A percentile compares a stretch with the other conserved stretches of the same genome.
These are phyloP conservation scores for Troglohyphantes excavatus DNA, from an alignment of 2,888 invertebrate genomes.

Conservation along the genomic window DNA sequence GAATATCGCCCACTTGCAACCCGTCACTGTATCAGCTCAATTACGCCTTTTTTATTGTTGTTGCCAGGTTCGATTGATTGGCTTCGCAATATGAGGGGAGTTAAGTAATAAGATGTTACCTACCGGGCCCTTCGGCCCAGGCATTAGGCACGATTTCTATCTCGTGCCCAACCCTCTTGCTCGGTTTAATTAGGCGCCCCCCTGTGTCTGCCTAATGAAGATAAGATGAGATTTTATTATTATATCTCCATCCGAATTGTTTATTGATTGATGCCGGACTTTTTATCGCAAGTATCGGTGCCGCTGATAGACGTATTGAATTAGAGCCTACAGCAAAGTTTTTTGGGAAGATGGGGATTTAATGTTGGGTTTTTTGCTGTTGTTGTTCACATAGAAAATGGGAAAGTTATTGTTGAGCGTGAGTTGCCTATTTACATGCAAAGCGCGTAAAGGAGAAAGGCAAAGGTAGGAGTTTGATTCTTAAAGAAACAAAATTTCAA, in stretches of 20 bases:
- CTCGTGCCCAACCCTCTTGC: conserved; percentile 14
- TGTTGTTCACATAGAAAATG: too few species aligned
- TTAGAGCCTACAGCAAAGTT: conserved; percentile 25
- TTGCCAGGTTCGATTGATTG: conserved; percentile 68
- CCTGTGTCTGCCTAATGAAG: conserved; percentile 51
- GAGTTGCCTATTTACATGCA: too few species aligned
- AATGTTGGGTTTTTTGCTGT: too few species aligned
- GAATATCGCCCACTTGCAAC: conserved; percentile 62
- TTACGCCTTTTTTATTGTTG: conserved; percentile 61
- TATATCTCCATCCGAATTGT: conserved; percentile 55
- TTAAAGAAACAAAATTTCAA: too few species aligned
- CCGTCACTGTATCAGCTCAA: conserved; percentile 43
- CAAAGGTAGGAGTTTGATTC: too few species aligned
- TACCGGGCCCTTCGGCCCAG: conserved; percentile 25
- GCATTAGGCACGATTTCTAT: conserved; percentile 43
- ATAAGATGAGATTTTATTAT: conserved; percentile 56
- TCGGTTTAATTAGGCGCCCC: conserved; percentile 49
- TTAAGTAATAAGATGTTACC: conserved; percentile 25
- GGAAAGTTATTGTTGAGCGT: too few species aligned
- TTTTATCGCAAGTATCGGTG: conserved; percentile 35
- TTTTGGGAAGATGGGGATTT: conserved; percentile 3
- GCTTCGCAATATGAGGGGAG: background rate
- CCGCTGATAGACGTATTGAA: conserved; percentile 42
- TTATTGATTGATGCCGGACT: conserved; percentile 57
- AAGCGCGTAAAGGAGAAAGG: too few species aligned